Conservation (phyloP, 2,113 vertebrate species). For the Chaetops frenatus region DNA sequence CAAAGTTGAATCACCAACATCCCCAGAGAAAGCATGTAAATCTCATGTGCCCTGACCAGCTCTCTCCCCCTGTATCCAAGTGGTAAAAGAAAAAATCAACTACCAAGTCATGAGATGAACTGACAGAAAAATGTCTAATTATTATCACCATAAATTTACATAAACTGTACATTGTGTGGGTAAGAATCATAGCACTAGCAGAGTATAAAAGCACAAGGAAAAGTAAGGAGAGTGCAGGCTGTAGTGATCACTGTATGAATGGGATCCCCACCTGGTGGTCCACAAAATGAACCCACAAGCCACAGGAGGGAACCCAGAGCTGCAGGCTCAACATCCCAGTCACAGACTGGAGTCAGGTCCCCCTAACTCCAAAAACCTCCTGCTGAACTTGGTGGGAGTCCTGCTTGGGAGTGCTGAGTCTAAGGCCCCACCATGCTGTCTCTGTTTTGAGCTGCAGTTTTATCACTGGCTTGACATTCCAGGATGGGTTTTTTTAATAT, state of each 20-base stretch:
- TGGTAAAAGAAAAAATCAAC: not conserved
- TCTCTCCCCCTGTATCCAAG: not conserved
- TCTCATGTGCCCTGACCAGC: not conserved
- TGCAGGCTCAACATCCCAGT: not conserved
- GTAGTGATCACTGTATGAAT: fast-evolving
- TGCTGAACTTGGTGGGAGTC: not conserved
- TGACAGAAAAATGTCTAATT: not conserved
- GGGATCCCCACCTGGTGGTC: not conserved
- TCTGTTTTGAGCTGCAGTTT: not conserved
- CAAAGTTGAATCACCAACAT: not conserved
- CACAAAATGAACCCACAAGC: not conserved
- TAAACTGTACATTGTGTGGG: fast-evolving
- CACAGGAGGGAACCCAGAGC: not conserved
- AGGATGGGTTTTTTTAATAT: not conserved
- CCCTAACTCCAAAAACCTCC: not conserved
- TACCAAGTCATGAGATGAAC: fast-evolving
- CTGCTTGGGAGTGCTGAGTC: not conserved
- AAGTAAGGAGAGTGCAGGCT: not conserved
- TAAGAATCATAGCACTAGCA: not conserved
- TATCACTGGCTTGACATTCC: not conserved
- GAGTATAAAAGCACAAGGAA: not conserved
- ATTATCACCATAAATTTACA: not conserved
- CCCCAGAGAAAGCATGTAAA: not conserved
- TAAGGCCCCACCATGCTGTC: not conserved
- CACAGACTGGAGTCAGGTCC: not conserved